Conservation (phyloP, 2,797 vertebrate species). For the Phaenicophaeus curvirostris region DNA sequence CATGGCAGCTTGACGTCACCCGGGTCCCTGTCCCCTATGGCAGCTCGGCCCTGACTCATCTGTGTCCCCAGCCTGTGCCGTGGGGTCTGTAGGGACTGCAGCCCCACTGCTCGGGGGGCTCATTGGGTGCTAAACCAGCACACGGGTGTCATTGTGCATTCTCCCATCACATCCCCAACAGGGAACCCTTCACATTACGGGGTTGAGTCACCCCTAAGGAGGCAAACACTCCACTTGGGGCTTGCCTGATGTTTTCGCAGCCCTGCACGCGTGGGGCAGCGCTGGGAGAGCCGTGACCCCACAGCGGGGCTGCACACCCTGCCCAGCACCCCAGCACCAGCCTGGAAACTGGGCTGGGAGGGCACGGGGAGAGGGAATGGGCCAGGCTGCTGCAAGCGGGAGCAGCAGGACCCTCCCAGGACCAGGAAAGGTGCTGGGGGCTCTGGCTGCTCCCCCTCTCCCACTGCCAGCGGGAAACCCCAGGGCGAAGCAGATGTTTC, state of each 20-base stretch:
- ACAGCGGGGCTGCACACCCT: fast-evolving
- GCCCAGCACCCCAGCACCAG: neutral
- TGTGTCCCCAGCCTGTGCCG: neutral
- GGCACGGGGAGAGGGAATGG: too few species aligned
- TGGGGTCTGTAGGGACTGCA: fast-evolving
- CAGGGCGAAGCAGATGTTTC: fast-evolving
- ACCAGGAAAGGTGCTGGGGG: neutral
- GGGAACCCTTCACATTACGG: fast-evolving
- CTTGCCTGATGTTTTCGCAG: neutral
- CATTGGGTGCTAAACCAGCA: neutral
- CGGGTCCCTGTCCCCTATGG: neutral
- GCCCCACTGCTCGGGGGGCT: fast-evolving
- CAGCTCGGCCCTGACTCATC: slow-evolving; percentile 13
- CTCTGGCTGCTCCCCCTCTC: neutral
- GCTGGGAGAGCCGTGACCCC: neutral
- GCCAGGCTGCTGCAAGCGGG: fast-evolving
- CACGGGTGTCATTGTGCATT: fast-evolving
- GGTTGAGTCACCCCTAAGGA: neutral
- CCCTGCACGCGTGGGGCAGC: fast-evolving
- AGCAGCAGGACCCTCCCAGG: neutral
- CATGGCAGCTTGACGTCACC: neutral
- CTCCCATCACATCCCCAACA: neutral
- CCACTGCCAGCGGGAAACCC: neutral
- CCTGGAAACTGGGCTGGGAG: fast-evolving
- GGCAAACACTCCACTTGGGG: neutral